Percentiles rank a stretch among this genome's conserved stretches.
phyloP scores from a whole-genome alignment of 2,113 vertebrate genomes.

The Periophthalmodon schlosseri region DNA sequence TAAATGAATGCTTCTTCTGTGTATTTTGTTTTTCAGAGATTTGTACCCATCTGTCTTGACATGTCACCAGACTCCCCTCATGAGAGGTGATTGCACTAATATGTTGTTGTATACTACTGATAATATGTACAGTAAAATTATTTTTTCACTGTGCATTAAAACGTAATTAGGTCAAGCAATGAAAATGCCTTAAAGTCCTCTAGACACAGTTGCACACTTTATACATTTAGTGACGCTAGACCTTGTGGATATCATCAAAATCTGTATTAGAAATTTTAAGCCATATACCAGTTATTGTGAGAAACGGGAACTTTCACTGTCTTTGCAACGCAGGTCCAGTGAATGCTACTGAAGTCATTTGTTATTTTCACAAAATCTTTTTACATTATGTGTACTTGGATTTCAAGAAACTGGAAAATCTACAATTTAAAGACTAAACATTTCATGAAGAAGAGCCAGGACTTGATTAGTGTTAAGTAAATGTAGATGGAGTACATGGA shows the following conservation, averaged over 20 bases:
- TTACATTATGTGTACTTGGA: neutral
- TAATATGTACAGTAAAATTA: neutral
- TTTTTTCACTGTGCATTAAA: conserved; percentile 1
- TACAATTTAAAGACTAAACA: neutral
- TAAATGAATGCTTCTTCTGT: conserved; percentile 8
- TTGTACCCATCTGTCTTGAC: conserved; percentile 56
- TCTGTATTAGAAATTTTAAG: neutral
- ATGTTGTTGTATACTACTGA: neutral
- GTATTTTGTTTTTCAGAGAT: conserved; percentile 61
- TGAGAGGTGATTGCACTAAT: conserved; percentile 45
- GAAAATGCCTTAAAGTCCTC: neutral
- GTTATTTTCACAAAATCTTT: neutral
- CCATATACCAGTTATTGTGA: neutral
- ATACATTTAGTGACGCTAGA: neutral
- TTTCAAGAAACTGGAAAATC: neutral
- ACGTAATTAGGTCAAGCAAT: conserved; percentile 29
- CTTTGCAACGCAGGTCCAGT: neutral
- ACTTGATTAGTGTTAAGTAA: conserved; percentile 23
- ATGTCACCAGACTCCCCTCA: conserved; percentile 20
- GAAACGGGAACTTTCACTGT: neutral
- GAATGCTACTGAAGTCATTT: neutral
- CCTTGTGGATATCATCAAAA: neutral
- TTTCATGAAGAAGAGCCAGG: neutral
- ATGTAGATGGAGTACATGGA: neutral
- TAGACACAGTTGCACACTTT: neutral